Base-by-base conservation (phyloP, 2,113 vertebrate species). In the Percina caprodes region DNA sequence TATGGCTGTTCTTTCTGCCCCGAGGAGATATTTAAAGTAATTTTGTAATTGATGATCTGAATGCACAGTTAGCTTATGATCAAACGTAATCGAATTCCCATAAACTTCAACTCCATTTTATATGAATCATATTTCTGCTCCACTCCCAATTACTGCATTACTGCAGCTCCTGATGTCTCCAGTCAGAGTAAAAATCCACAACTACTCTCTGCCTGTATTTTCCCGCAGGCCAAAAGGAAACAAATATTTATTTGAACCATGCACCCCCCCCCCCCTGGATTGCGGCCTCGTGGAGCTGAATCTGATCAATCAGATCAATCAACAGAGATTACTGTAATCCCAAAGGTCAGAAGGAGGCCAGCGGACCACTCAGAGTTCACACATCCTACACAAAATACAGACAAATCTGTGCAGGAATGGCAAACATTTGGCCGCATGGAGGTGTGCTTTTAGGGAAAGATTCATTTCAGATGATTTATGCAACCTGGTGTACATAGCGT, bases 231-330 rank as follows among this genome's bases (percentile, higher is more conserved):
- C 42, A 45, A 19, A 49, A 74, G 5, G 33, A 6, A 61, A 61
- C 45, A 58, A 69, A 35, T 14, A 23, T 75, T 80, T 83, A 42
- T 85, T 84, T 81, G 46, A 72, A 30, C 78, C 74, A 75, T 15
- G 74, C 60, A 74, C 78, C n/a, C n/a, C n/a, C n/a, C n/a, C n/a
- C n/a, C n/a, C n/a, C 51, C 62, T 74, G 87, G 79, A 86, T 74
- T 85, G 83, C 77, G 70, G 74, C 82, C 85, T 89, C 48, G 82
- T 80, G 88, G 85, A 86, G 80, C 90, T 86, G 86, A 87, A 91
- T 79, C 87, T 87, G 90, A 92, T 94, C 92, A 93, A 91, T 93
- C 89, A 92, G 92, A 90, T 92, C 91, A 93, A 94, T 93, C 91
- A 88, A 69, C 89, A 84, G 89, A 86, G 88, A 90, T 93, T 89